Base-by-base conservation (phyloP, 2,797 vertebrate species). In the Taeniopygia guttata region DNA sequence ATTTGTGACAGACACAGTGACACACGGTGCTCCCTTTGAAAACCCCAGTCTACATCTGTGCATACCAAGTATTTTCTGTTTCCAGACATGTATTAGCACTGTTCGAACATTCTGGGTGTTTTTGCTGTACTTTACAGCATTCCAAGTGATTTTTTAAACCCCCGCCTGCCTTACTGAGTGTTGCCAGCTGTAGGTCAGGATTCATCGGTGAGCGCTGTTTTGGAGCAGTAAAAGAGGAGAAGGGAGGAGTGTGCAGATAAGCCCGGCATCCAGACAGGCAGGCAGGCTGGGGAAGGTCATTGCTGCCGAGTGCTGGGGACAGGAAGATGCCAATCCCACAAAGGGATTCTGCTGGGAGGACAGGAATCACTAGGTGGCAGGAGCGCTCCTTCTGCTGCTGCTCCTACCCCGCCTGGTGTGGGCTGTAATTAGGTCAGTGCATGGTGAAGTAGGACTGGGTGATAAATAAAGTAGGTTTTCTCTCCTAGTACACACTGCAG, bases 391-490 rank as follows among this genome's bases (percentile, higher is more conserved):
- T 94, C 78, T 43, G 83, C 95, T 5, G 18, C 86, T 52, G 32
- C 42, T 51, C 36, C 23, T 74, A 15, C 83, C 60, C 81, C 54
- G 68, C 26, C 30, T 81, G 95, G 91, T 96, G 97, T 94, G 96
- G 95, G 95, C 93, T 97, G 97, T 98, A 98, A 98, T 98, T 98
- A 98, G 98, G 98, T 98, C 98, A 98, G 94, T 94, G 95, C 74
- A 97, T 94, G 96, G 96, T 94, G 98, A 98, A 98, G 97, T 97
- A 97, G 97, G 97, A 84, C 97, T 97, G 97, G 95, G 96, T 97
- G 97, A 97, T 97, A 98, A 98, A 98, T 97, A 98, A 98, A 98
- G 97, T 97, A 97, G 97, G 97, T 97, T 98, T 98, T 97, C 95
- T 97, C 91, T 97, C 95, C 94, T 97, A 92, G 95, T 97, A 94